A percentile compares a stretch with the other conserved stretches of the same genome.
These are phyloP conservation scores for Temnothorax curvispinosus DNA, from an alignment of 1,140 invertebrate genomes.

Conservation along the genomic window DNA sequence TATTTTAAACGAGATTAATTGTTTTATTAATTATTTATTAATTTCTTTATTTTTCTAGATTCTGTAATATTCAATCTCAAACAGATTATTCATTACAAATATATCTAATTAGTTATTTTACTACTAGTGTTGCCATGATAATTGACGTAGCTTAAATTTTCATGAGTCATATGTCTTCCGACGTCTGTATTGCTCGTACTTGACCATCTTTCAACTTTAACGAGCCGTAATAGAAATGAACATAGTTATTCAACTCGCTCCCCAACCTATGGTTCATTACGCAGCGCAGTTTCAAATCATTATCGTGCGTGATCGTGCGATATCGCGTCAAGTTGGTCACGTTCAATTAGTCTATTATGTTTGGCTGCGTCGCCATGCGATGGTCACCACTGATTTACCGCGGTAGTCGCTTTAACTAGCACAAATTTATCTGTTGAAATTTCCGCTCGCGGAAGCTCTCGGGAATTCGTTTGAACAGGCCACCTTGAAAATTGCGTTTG, in stretches of 20 bases:
- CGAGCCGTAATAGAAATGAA: conserved; percentile 24
- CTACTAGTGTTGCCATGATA: background rate
- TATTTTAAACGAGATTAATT: too few species aligned
- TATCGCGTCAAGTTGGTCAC: background rate
- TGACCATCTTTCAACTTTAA: conserved; percentile 32
- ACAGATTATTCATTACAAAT: background rate
- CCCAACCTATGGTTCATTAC: background rate
- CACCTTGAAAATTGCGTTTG: background rate
- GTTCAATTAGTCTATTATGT: background rate
- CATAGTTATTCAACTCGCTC: background rate
- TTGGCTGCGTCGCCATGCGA: background rate
- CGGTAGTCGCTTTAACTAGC: background rate
- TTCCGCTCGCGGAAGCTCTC: background rate
- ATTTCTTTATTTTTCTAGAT: background rate
- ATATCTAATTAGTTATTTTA: background rate
- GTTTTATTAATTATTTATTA: too few species aligned
- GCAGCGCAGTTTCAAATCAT: conserved; percentile 1
- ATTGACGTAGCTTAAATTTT: background rate
- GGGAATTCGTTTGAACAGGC: background rate
- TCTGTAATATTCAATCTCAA: background rate
- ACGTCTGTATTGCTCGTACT: background rate
- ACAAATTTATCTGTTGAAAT: background rate
- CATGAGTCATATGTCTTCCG: background rate
- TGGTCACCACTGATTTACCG: background rate
- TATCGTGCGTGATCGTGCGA: background rate